A percentile compares a stretch with the other conserved stretches of the same genome.
phyloP scores from a whole-genome alignment of 2,888 invertebrate species.

The Lepidochitona cinerea region DNA sequence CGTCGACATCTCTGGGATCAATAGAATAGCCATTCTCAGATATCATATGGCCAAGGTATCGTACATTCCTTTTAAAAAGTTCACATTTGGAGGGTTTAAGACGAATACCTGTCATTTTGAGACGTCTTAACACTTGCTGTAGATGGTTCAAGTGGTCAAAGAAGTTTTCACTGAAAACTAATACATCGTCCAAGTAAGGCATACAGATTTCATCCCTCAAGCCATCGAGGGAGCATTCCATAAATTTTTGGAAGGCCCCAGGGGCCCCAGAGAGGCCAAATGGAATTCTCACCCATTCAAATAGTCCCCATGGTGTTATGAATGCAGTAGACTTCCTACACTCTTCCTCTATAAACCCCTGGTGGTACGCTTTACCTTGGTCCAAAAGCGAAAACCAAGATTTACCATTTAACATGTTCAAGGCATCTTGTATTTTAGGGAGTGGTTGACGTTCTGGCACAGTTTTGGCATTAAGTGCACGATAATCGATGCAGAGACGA shows the following conservation, averaged over 20 bases:
- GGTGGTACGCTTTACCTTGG: slow-evolving; percentile 4
- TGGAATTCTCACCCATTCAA: neutral
- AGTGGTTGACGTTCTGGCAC: neutral
- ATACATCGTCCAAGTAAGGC: slow-evolving; percentile 8
- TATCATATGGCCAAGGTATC: slow-evolving; percentile 16
- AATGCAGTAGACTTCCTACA: slow-evolving; percentile 2
- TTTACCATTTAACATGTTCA: neutral
- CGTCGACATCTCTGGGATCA: neutral
- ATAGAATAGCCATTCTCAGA: slow-evolving; percentile 2
- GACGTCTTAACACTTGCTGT: neutral
- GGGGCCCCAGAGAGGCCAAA: slow-evolving; percentile 4
- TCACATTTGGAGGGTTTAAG: slow-evolving; percentile 14
- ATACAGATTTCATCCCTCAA: slow-evolving; percentile 1
- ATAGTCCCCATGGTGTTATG: slow-evolving; percentile 1
- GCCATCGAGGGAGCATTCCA: neutral
- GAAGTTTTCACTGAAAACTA: neutral
- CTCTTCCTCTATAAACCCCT: neutral
- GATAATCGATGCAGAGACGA: slow-evolving; percentile 7
- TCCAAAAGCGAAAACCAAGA: slow-evolving; percentile 5
- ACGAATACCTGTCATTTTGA: neutral
- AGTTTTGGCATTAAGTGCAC: neutral
- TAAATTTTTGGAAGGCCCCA: slow-evolving; percentile 2
- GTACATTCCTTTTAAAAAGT: slow-evolving; percentile 8
- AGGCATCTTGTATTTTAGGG: neutral
- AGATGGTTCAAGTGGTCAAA: slow-evolving; percentile 9